Evolutionary conservation across 2,113 vertebrate genomes (phyloP).

Genomic region (Pristiophorus japonicus): DNA sequence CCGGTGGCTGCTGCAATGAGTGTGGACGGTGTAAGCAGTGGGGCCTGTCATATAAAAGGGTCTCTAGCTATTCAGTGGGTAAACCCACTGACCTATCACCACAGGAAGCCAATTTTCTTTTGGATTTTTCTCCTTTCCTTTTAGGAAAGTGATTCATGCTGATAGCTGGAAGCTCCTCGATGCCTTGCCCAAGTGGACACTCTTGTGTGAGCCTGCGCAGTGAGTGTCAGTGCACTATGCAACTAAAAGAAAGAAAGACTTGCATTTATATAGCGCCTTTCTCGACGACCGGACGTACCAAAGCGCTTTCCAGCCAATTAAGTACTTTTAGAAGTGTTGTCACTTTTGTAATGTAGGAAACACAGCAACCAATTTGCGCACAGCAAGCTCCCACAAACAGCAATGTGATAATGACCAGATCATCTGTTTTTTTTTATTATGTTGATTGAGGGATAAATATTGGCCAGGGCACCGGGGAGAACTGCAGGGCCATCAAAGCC

Average conservation of each 20-base stretch:
- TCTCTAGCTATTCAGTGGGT: not conserved
- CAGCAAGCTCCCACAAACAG: no score
- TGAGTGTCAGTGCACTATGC: not conserved
- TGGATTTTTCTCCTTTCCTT: not conserved
- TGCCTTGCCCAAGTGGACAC: not conserved
- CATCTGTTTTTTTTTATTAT: no score
- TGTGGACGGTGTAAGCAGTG: not conserved
- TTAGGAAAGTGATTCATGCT: not conserved
- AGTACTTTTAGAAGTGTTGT: no score
- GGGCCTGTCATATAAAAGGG: not conserved
- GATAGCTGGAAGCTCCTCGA: not conserved
- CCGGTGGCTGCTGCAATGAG: not conserved
- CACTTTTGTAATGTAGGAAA: no score
- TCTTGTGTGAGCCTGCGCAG: not conserved
- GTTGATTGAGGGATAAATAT: no score
- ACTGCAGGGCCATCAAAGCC: not conserved
- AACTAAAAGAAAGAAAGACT: no score
- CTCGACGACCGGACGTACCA: no score
- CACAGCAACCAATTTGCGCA: no score
- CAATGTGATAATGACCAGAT: no score
- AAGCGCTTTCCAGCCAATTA: no score
- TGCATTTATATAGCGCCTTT: no score
- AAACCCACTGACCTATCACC: not conserved
- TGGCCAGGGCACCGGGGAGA: no score
- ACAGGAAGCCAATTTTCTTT: not conserved